Evolutionary conservation across 2,797 vertebrate species (phyloP).

Genomic region (Phoxinus dragarum): DNA sequence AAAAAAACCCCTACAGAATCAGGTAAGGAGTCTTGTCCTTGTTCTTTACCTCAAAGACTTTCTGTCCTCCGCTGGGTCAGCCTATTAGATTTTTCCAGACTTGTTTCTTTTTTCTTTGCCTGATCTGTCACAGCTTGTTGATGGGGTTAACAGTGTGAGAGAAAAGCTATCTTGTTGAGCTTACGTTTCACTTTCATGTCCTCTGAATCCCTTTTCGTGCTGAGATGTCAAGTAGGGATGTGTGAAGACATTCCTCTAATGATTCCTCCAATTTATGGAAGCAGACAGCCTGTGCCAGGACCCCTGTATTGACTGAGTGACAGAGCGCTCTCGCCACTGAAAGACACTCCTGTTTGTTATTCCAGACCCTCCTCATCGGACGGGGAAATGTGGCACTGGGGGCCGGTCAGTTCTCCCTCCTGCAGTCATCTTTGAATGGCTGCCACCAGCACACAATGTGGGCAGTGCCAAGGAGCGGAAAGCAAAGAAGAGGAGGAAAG

Average conservation of each 20-base stretch:
- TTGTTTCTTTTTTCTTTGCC: constrained; percentile 13
- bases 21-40: not conserved
- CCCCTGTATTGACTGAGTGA: constrained; percentile 64
- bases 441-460: constrained; percentile 54
- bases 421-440: constrained; percentile 54
- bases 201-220: constrained; percentile 54
- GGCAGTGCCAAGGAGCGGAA: constrained; percentile 47
- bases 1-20: not conserved
- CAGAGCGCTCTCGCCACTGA: constrained; percentile 64
- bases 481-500: constrained; percentile 17
- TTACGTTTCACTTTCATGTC: constrained; percentile 66
- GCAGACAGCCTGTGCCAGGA: constrained; percentile 65
- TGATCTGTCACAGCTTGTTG: constrained; percentile 62
- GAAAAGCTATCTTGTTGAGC: constrained; percentile 61
- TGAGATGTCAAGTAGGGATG: constrained; percentile 63
- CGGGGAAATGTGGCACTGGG: constrained; percentile 50
- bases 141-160: constrained; percentile 61
- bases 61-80: constrained; percentile 16
- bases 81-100: constrained; percentile 24
- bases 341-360: constrained; percentile 60
- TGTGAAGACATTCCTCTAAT: constrained; percentile 62
- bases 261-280: constrained; percentile 68
- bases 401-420: constrained; percentile 51
- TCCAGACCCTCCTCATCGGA: constrained; percentile 44
- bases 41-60: constrained; percentile 26